These are phyloP conservation scores for Myotis planiceps DNA, from an alignment of 2,797 vertebrate genomes.

Conservation along the genomic window DNA sequence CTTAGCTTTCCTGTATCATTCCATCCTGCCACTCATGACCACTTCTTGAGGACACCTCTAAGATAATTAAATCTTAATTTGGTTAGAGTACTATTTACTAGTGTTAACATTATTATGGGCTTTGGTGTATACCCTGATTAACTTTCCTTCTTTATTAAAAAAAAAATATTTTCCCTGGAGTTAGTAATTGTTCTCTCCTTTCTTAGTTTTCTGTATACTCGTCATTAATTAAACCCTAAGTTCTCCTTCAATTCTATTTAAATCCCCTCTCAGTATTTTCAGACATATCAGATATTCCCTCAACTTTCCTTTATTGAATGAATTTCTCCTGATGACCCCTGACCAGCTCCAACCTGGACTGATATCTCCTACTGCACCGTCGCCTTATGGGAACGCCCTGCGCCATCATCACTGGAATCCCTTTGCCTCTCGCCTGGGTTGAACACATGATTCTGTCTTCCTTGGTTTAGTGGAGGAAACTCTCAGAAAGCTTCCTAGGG, in stretches of 20 bases:
- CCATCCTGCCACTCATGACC: background rate
- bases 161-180: background rate
- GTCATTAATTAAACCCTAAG: background rate
- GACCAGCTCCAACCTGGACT: background rate
- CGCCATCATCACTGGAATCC: background rate
- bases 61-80: background rate
- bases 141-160: background rate
- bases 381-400: fast-evolving
- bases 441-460: background rate
- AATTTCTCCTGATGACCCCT: background rate
- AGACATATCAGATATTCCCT: no score
- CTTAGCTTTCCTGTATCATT: background rate
- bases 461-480: background rate
- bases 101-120: background rate
- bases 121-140: background rate
- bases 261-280: background rate
- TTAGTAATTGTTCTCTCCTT: background rate
- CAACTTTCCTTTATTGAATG: background rate
- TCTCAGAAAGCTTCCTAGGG: background rate
- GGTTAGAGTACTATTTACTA: background rate
- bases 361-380: background rate
- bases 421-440: background rate
- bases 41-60: background rate
- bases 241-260: background rate
- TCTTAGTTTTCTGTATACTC: background rate